Evolutionary conservation across 2,797 vertebrate genomes (phyloP).

Genomic region (Picus viridis): DNA sequence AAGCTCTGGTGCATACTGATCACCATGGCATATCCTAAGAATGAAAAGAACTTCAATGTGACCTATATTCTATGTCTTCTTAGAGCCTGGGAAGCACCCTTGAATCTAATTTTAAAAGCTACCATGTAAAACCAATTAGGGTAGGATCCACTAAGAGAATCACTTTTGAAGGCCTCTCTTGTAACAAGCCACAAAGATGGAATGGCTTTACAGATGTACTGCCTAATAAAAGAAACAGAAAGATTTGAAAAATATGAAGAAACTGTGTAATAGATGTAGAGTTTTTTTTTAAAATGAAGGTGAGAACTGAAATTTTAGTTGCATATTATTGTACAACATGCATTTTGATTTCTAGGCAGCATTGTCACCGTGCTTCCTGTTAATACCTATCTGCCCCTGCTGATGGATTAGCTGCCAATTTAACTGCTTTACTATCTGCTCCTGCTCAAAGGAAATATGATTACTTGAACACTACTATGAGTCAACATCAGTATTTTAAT

Average conservation of each 20-base stretch:
- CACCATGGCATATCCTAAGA: constrained; percentile 49
- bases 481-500: not conserved
- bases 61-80: constrained; percentile 68
- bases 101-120: constrained; percentile 70
- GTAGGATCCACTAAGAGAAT: constrained; percentile 5
- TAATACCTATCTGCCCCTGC: not conserved
- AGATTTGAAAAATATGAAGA: not conserved
- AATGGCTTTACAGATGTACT: not conserved
- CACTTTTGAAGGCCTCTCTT: constrained; percentile 39
- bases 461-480: not conserved
- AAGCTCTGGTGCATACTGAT: constrained; percentile 41
- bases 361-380: not conserved
- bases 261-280: not conserved
- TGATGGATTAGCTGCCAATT: not conserved
- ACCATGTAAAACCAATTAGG: constrained; percentile 65
- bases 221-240: not conserved
- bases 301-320: not conserved
- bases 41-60: constrained; percentile 63
- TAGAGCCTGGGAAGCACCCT: constrained; percentile 64
- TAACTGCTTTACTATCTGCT: not conserved
- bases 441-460: not conserved
- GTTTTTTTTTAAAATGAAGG: not conserved
- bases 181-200: constrained; percentile 16
- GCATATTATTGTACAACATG: not conserved
- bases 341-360: not conserved